Evolutionary conservation across 2,113 vertebrate genomes (phyloP), one percentile per base, ranked within the genome.

Genomic region (Carlito syrichta): DNA sequence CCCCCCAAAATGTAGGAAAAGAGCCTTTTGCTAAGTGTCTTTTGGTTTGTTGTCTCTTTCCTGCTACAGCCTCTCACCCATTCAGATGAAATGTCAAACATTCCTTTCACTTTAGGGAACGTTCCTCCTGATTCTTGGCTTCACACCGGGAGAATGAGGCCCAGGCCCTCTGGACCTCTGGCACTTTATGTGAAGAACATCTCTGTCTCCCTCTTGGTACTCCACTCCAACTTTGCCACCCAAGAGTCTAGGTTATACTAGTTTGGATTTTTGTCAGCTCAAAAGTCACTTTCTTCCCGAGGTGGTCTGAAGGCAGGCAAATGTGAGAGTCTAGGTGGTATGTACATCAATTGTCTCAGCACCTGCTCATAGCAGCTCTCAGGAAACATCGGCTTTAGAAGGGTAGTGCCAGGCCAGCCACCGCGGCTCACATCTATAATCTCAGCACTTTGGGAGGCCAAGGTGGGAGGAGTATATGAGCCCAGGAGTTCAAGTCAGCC

Each of bases 311-410:
- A 68, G 69, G 73, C 7, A 10, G 10, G 3, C 11, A 5, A 10
- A n/a, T n/a, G 22, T 52, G 62, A 62, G 63, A 63, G 20, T 11
- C 27, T n/a, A 19, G 27, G 17, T 27, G 30, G 32, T 4, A 32
- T 2, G 35, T 12, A 6, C 45, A 20, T 17, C 10, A 1, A 14
- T 68, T 40, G 17, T 17, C 45, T 5, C 13, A 45, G 3, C 0
- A 0, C 35, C 66, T 20, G 8, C 58, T 32, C 68, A 40, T 27
- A 35, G 84, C 84, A 56, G 27, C 50, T 19, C 32, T 54, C 63
- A 30, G 30, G 20, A 35, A 83, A 38, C n/a, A n/a, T n/a, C n/a
- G n/a, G n/a, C 66, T 92, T 54, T 54, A 25, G n/a, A 30, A 20
- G 38, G 73, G 23, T 4, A 50, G 14, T 13, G 13, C 58, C n/a